Conservation (phyloP, 2,888 invertebrate genomes). For the Acleris holmiana region DNA sequence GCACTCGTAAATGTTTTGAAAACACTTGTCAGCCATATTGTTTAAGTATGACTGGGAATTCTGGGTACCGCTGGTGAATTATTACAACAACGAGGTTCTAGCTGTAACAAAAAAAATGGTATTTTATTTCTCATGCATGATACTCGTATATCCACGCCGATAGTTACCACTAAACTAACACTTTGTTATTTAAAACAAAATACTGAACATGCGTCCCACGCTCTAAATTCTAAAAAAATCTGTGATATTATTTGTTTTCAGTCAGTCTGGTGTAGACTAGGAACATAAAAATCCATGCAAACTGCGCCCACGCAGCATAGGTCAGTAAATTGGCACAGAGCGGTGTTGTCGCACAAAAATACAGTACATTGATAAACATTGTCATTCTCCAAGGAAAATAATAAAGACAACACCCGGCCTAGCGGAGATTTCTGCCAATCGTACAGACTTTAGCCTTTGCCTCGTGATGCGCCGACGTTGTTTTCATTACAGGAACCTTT, state of each 20-base stretch:
- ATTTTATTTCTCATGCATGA: too few species aligned
- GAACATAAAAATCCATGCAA: conserved; percentile 37
- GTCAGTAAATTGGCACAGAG: conserved; percentile 64
- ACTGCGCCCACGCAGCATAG: conserved; percentile 56
- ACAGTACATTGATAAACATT: conserved; percentile 22
- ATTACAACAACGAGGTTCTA: too few species aligned
- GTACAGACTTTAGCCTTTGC: conserved; percentile 10
- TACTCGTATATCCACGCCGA: too few species aligned
- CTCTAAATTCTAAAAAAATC: not conserved
- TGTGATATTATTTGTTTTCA: conserved; percentile 8
- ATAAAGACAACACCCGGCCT: conserved; percentile 22
- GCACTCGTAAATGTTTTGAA: too few species aligned
- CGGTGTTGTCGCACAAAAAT: conserved; percentile 53
- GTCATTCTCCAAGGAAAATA: conserved; percentile 26
- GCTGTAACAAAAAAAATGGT: too few species aligned
- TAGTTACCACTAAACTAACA: too few species aligned
- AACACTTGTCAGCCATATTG: too few species aligned
- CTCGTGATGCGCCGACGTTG: conserved; percentile 7
- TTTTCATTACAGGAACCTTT: conserved; percentile 19
- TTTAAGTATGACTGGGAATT: too few species aligned
- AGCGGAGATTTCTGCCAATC: not conserved
- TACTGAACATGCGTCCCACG: too few species aligned
- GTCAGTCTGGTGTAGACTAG: conserved; percentile 32
- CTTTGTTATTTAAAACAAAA: too few species aligned
- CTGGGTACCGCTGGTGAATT: too few species aligned